Conservation (phyloP, 2,888 invertebrate species). For the Euclidia mi region DNA sequence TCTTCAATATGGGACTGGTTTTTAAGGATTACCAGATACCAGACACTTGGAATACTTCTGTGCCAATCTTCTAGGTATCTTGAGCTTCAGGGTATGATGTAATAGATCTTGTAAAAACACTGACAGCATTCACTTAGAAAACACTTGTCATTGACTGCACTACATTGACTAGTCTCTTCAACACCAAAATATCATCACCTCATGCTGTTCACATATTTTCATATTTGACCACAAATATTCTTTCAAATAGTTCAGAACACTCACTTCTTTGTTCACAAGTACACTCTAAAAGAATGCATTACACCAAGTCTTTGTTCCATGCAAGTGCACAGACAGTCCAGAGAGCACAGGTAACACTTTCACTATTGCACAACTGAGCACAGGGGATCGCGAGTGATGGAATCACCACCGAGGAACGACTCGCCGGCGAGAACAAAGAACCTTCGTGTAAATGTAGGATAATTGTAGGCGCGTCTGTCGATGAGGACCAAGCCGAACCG, state of each 20-base stretch:
- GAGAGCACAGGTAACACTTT: slow-evolving; percentile 59
- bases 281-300: slow-evolving; percentile 11
- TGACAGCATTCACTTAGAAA: slow-evolving; percentile 27
- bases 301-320: slow-evolving; percentile 60
- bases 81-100: neutral
- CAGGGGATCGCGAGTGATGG: slow-evolving; percentile 22
- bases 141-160: slow-evolving; percentile 5
- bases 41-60: neutral
- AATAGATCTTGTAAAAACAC: neutral
- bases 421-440: slow-evolving; percentile 65
- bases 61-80: neutral
- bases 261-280: slow-evolving; percentile 42
- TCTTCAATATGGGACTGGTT: too few species aligned
- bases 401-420: slow-evolving; percentile 29
- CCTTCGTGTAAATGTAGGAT: slow-evolving; percentile 38
- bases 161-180: slow-evolving; percentile 7
- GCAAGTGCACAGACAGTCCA: slow-evolving; percentile 38
- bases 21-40: too few species aligned
- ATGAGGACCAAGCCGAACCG: slow-evolving; percentile 23
- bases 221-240: slow-evolving; percentile 10
- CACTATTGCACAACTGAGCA: slow-evolving; percentile 66
- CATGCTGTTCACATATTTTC: slow-evolving; percentile 3
- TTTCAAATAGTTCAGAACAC: slow-evolving; percentile 5
- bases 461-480: slow-evolving; percentile 16
- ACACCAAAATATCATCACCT: slow-evolving; percentile 5